phyloP scores from a whole-genome alignment of 1,140 invertebrate species.

The Pogonomyrmex californicus region DNA sequence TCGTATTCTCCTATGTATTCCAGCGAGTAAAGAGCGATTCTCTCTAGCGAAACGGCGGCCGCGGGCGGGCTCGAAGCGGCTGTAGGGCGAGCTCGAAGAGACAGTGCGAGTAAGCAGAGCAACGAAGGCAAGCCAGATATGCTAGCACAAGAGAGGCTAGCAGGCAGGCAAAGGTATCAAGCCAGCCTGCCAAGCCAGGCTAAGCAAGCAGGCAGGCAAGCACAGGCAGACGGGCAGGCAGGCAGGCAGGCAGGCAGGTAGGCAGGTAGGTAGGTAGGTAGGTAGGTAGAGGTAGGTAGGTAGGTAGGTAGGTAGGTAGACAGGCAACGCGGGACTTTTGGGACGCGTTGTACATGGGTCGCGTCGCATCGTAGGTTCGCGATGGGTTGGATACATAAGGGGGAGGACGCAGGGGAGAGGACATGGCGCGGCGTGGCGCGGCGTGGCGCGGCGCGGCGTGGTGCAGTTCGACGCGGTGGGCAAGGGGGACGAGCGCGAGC shows the following conservation, averaged over 20 bases:
- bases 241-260: conserved; percentile 37
- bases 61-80: too few relatives aligned
- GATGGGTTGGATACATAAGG: conserved; percentile 83
- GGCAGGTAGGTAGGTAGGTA: background rate
- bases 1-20: conserved; percentile 68
- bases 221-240: background rate
- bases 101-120: conserved; percentile 12
- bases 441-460: background rate
- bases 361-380: conserved; percentile 82
- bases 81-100: too few relatives aligned
- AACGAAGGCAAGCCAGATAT: conserved; percentile 36
- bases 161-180: too few relatives aligned
- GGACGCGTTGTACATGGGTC: conserved; percentile 82
- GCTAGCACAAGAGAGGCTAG: too few relatives aligned
- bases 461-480: background rate
- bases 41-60: conserved; percentile 61
- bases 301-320: conserved; percentile 39
- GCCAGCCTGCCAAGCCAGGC: too few relatives aligned
- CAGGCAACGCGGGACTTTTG: conserved; percentile 80
- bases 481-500: conserved; percentile 37
- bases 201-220: too few relatives aligned
- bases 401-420: conserved; percentile 63
- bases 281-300: conserved; percentile 15
- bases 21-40: conserved; percentile 62
- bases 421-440: background rate